Base-by-base conservation (phyloP, 2,797 vertebrate species). In the Dicrostonyx torquatus region DNA sequence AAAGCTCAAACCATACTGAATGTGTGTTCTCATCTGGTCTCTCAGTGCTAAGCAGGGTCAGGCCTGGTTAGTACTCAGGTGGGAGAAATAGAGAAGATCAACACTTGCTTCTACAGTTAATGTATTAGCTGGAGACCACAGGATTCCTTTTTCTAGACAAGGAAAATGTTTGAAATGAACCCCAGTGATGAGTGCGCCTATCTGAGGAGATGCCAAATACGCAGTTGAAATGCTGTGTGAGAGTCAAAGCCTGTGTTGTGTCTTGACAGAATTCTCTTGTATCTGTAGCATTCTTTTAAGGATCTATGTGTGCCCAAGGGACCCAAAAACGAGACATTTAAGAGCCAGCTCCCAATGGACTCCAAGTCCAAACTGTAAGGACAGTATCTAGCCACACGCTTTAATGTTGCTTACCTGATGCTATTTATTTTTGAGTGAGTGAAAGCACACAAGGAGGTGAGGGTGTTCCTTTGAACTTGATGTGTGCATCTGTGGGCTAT, bases 111-210 rank as follows among this genome's bases (percentile, higher is more conserved):
- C 13, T 10, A 18, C 37, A 70, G 26, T 4, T 2, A 10, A 20
- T 45, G 31, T 9, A 4, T 11, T 66, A 58, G 37, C 12, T 45
- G 5, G 64, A 86, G 62, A 1, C 4, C 1, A 48, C 8, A 45
- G n/a, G 10, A 6, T 55, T 76, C 68, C 75, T 64, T 62, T 88
- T 89, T 6, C 3, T 76, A 88, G 68, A 22, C 40, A 45, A 10
- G 31, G 58, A 40, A 68, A 31, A 31, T 26, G 43, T 45, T 37
- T 50, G 37, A 60, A 70, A 89, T 48, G 55, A 82, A 18, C 50
- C 4, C 45, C n/a, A 64, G 13, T 6, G 7, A 29, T 6, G 24
- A 29, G 1, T 14, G 29, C 11, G 5, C 5, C 4, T 6, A 4
- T 34, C 73, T 15, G 8, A 10, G 70, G 53, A 37, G 15, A 40